These are phyloP conservation scores for Anabacerthia variegaticeps DNA, from an alignment of 2,797 vertebrate genomes.

Conservation along the genomic window DNA sequence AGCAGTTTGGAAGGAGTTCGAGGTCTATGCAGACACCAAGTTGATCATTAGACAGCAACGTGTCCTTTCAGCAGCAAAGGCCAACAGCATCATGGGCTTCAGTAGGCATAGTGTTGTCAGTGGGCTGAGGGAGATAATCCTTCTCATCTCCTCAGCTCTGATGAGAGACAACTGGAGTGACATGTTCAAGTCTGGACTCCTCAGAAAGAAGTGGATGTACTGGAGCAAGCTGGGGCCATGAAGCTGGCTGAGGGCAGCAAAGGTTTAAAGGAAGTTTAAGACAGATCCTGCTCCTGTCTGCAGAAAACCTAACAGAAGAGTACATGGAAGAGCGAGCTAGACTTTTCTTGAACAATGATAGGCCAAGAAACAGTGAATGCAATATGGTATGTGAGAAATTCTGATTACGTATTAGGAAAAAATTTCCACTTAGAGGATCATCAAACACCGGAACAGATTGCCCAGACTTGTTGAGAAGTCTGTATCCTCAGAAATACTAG, in stretches of 20 bases:
- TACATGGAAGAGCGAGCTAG: neutral
- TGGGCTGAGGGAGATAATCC: neutral
- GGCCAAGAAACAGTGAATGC: neutral
- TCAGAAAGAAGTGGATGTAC: neutral
- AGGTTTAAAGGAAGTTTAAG: neutral
- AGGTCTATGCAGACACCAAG: neutral
- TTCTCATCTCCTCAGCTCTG: neutral
- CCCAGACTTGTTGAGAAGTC: neutral
- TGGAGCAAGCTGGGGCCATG: neutral
- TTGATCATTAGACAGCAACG: neutral
- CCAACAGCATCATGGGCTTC: neutral
- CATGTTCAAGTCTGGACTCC: neutral
- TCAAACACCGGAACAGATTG: neutral
- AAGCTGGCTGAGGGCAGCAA: neutral
- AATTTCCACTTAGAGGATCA: neutral
- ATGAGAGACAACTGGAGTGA: neutral
- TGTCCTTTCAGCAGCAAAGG: neutral
- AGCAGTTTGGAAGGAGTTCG: neutral
- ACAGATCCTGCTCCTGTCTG: neutral
- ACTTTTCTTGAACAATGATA: neutral
- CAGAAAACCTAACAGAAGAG: neutral
- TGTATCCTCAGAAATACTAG: neutral
- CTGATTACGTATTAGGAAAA: neutral
- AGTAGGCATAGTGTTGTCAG: neutral
- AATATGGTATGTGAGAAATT: neutral